Percentiles rank a stretch among this genome's conserved stretches.
Conservation (phyloP, 2,888 invertebrate genomes). For the Phortica okadai region DNA sequence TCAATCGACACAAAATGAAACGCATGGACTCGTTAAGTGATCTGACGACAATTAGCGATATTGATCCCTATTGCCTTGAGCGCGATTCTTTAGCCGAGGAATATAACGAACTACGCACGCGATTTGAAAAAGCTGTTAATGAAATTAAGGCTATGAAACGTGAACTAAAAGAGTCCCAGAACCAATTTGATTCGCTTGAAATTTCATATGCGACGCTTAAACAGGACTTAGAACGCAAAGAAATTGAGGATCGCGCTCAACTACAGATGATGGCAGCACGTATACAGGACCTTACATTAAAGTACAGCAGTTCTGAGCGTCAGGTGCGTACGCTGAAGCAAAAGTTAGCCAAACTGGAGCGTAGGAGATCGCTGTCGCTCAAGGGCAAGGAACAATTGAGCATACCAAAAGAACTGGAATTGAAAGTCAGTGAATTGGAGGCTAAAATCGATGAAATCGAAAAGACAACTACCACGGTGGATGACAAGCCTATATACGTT, state of each 20-base stretch:
- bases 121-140: conserved; percentile 89
- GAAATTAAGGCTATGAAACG: conserved; percentile 90
- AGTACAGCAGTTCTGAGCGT: conserved; percentile 88
- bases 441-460: conserved; percentile 85
- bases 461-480: conserved; percentile 52
- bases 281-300: conserved; percentile 89
- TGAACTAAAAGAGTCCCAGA: conserved; percentile 87
- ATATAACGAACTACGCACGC: conserved; percentile 84
- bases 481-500: neutral
- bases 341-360: conserved; percentile 87
- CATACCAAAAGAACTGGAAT: conserved; percentile 89
- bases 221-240: conserved; percentile 84
- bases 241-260: conserved; percentile 82
- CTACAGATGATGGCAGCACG: conserved; percentile 88
- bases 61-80: conserved; percentile 85
- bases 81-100: conserved; percentile 88
- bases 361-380: conserved; percentile 87
- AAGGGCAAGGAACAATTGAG: conserved; percentile 89
- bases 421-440: conserved; percentile 88
- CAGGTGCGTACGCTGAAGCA: conserved; percentile 88
- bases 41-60: conserved; percentile 87
- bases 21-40: conserved; percentile 89
- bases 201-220: conserved; percentile 85
- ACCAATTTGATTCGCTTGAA: conserved; percentile 87
- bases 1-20: conserved; percentile 75